Evolutionary conservation across 2,888 invertebrate genomes (phyloP).

Genomic region (Ichneumoninae sp.): DNA sequence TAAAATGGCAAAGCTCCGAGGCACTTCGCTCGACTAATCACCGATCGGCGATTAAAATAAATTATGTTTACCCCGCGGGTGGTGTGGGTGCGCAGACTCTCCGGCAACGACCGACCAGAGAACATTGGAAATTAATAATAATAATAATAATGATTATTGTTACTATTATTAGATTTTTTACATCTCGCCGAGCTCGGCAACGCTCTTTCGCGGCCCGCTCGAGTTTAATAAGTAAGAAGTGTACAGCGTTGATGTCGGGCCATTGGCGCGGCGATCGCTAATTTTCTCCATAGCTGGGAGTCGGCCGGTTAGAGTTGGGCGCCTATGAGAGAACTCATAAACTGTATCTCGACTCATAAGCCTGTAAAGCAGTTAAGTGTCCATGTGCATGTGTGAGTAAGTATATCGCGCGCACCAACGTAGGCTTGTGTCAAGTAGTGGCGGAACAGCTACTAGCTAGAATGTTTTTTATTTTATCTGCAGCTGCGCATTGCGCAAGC

Average conservation of each 20-base stretch:
- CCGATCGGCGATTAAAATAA: conserved; percentile 73
- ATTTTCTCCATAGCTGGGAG: conserved; percentile 20
- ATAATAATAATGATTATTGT: conserved; percentile 62
- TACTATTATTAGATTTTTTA: conserved; percentile 36
- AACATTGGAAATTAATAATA: conserved; percentile 70
- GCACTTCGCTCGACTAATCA: conserved; percentile 49
- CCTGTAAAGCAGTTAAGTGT: conserved; percentile 48
- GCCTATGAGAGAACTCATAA: conserved; percentile 70
- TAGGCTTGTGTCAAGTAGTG: conserved; percentile 36
- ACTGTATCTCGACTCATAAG: conserved; percentile 41
- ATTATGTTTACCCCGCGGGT: conserved; percentile 72
- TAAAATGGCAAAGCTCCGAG: conserved; percentile 30
- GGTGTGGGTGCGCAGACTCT: conserved; percentile 6
- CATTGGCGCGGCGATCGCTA: conserved; percentile 42
- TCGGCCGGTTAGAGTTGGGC: conserved; percentile 29
- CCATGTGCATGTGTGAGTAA: not conserved
- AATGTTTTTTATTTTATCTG: conserved; percentile 73
- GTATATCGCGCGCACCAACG: conserved; percentile 17
- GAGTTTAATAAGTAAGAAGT: conserved; percentile 50
- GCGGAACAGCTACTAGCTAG: conserved; percentile 13
- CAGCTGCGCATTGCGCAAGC: conserved; percentile 69
- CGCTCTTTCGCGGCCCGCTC: conserved; percentile 23
- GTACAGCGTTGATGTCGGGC: conserved; percentile 31
- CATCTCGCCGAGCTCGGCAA: conserved; percentile 31
- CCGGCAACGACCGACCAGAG: conserved; percentile 52